Conservation (phyloP, 2,797 vertebrate genomes). For the Leptodactylus fallax region DNA sequence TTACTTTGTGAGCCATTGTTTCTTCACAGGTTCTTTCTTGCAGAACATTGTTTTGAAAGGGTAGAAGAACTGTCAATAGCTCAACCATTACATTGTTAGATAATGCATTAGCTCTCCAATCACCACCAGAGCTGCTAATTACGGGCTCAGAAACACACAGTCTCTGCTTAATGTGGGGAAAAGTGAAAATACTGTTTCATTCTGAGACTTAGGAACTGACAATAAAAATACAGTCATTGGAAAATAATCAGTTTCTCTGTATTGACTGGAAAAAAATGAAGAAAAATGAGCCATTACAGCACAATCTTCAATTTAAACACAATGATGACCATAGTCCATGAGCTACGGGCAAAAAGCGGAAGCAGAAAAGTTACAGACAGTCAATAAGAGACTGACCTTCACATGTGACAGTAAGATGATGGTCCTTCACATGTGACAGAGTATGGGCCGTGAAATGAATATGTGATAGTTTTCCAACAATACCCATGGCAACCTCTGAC, state of each 20-base stretch:
- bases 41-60: constrained; percentile 32
- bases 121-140: constrained; percentile 35
- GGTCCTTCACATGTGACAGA: constrained; percentile 40
- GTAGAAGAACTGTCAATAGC: constrained; percentile 24
- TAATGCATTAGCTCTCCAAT: constrained; percentile 40
- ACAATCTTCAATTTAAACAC: constrained; percentile 29
- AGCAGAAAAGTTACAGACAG: constrained; percentile 19
- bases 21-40: background rate
- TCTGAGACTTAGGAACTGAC: constrained; percentile 19
- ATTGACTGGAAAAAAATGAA: constrained; percentile 29
- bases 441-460: constrained; percentile 33
- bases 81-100: constrained; percentile 44
- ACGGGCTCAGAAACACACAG: constrained; percentile 7
- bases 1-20: constrained; percentile 23
- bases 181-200: constrained; percentile 24
- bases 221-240: constrained; percentile 18
- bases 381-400: constrained; percentile 21
- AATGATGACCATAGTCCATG: background rate
- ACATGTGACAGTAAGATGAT: constrained; percentile 44
- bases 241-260: constrained; percentile 35
- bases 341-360: background rate
- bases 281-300: background rate
- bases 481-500: constrained; percentile 39
- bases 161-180: constrained; percentile 12
- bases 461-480: constrained; percentile 47